Base-by-base conservation (phyloP, 1,140 invertebrate species). In the Triops longicaudatus region DNA sequence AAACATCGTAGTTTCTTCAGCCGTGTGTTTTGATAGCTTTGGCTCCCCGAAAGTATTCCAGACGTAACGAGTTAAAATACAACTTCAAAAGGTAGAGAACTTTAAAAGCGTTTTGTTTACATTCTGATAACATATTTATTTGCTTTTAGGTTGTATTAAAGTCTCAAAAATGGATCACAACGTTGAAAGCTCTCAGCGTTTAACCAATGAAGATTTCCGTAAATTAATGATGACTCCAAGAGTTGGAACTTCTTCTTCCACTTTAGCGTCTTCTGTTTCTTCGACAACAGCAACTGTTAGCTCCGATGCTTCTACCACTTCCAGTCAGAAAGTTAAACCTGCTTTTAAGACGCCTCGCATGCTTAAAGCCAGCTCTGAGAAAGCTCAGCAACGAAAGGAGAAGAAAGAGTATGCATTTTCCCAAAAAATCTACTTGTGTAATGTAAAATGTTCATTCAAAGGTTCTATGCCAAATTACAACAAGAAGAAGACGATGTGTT, bases 201-300 rank as follows among this genome's bases (percentile, higher is more conserved):
- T 99, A 74, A 98, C 96, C 10, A 99, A 98, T 87, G 96, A 96
- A 83, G 97, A 98, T 84, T 99, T 99, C 82, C 89, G 97, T 31
- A 97, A 97, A 82, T 84, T 99, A 14, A 85, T 98, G 77, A 98
- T 98, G 93, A 98, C 96, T 0, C 96, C 97, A 0, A 87, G 95
- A 74, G 80, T 79, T 26, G 78, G 78, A 26, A 63, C 79, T 17
- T 73, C 80, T 12, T 73, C 80, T 63, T 76, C 81, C 28, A 78
- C 76, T 74, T 79, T 78, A 73, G 76, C 72, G 17, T 72, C 79
- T 11, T 75, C 76, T 71, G 76, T 77, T 26, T 76, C 79, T n/a
- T 79, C 81, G 12, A 73, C 80, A 27, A 73, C 80, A 26, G 75
- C 80, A 22, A 76, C 73, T 76, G 43, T 78, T 41, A 73, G 27